phyloP scores from a whole-genome alignment of 2,113 vertebrate species.

The Colius striatus region DNA sequence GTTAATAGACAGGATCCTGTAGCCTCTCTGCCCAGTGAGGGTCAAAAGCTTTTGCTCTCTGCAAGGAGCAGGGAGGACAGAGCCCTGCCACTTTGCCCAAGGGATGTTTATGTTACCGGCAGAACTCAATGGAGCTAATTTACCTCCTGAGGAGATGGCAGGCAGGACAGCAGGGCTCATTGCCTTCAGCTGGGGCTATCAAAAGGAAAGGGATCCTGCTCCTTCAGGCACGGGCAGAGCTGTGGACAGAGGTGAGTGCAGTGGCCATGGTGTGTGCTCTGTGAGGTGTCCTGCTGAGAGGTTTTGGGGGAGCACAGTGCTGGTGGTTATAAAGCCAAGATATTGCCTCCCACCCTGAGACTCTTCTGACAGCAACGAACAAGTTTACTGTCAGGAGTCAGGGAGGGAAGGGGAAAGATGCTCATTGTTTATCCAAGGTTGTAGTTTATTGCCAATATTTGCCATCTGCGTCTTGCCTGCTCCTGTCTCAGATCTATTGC shows the following conservation, averaged over 20 bases:
- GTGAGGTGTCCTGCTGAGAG: fast-evolving
- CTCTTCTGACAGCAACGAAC: no score
- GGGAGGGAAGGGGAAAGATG: neutral
- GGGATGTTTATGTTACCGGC: no score
- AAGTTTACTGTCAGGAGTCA: fast-evolving
- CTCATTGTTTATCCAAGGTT: neutral
- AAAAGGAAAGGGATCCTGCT: fast-evolving
- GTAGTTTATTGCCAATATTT: neutral
- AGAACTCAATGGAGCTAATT: neutral
- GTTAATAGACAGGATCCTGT: neutral
- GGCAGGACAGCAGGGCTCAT: neutral
- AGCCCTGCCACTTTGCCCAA: neutral
- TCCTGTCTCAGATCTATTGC: neutral
- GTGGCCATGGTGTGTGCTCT: fast-evolving
- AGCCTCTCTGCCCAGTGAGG: neutral
- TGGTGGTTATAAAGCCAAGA: neutral
- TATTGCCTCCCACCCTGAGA: neutral
- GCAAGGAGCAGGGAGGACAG: fast-evolving
- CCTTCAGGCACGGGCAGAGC: fast-evolving
- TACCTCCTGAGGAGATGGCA: neutral
- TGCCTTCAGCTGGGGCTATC: neutral
- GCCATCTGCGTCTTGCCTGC: neutral
- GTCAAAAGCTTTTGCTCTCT: no score
- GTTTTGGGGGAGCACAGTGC: fast-evolving
- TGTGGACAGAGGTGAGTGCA: fast-evolving